These are phyloP conservation scores for Mesorhabditis sp. DNA, from an alignment of 2,888 invertebrate species.

Conservation along the genomic window DNA sequence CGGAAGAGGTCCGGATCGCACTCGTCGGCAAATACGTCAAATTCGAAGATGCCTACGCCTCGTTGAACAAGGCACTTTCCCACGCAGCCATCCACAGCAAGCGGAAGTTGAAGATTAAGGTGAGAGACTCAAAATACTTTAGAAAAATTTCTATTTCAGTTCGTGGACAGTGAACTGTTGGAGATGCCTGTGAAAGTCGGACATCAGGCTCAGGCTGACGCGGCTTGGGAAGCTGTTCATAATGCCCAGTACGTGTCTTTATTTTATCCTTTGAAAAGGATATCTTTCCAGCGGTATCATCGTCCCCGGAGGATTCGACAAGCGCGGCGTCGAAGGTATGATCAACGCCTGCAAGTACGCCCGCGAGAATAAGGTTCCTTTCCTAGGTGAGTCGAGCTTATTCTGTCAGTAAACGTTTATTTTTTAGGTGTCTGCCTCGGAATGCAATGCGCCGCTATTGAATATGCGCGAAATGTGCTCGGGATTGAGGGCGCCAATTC, in stretches of 20 bases:
- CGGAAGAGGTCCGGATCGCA: constrained; percentile 72
- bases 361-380: constrained; percentile 80
- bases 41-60: constrained; percentile 81
- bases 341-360: constrained; percentile 90
- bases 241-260: constrained; percentile 40
- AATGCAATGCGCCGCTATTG: constrained; percentile 90
- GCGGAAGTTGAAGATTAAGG: constrained; percentile 76
- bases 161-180: constrained; percentile 37
- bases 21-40: constrained; percentile 75
- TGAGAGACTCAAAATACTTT: constrained; percentile 38
- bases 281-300: constrained; percentile 74
- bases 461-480: constrained; percentile 82
- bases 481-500: constrained; percentile 76
- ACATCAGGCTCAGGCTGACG: constrained; percentile 21
- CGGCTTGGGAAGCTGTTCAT: constrained; percentile 40
- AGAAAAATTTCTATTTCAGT: constrained; percentile 17
- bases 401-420: not conserved
- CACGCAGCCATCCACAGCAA: constrained; percentile 85
- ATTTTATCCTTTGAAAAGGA: not conserved
- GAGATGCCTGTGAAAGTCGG: constrained; percentile 23
- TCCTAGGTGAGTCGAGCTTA: constrained; percentile 68
- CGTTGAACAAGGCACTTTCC: constrained; percentile 72
- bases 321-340: constrained; percentile 90
- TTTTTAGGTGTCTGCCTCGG: constrained; percentile 73
- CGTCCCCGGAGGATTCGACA: constrained; percentile 96